phyloP scores from a whole-genome alignment of 2,113 vertebrate species.

The Gobiocypris rarus region DNA sequence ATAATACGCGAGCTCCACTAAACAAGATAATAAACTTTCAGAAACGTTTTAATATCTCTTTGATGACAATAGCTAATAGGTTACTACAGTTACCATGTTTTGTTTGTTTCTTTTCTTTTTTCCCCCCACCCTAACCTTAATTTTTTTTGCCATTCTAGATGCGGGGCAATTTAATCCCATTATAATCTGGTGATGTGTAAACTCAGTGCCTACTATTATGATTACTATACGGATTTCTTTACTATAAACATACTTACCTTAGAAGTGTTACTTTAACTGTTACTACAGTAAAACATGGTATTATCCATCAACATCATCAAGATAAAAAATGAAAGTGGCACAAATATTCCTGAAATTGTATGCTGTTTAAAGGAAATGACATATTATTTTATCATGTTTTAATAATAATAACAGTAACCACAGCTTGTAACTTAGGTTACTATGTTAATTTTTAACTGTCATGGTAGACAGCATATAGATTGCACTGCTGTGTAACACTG shows the following conservation, averaged over 20 bases:
- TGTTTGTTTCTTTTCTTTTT: no score
- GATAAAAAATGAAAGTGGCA: background rate
- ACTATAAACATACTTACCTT: background rate
- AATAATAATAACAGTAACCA: background rate
- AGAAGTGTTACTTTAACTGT: background rate
- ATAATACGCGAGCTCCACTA: background rate
- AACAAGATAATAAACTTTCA: background rate
- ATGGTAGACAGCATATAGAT: no score
- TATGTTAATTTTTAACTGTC: no score
- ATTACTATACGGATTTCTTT: background rate
- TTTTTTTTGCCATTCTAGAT: background rate
- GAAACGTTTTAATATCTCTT: background rate
- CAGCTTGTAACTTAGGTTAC: background rate
- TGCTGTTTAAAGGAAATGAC: no score
- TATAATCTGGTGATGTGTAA: background rate
- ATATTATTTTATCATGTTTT: background rate
- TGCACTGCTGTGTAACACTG: background rate
- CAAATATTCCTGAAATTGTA: no score
- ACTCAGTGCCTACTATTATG: background rate
- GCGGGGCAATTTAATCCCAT: background rate
- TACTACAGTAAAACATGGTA: background rate
- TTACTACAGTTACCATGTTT: background rate
- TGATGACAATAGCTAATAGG: background rate
- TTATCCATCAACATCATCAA: background rate
- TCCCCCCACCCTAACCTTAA: background rate